Evolutionary conservation across 2,888 invertebrate species (phyloP).

Genomic region (Drosophila formosana): DNA sequence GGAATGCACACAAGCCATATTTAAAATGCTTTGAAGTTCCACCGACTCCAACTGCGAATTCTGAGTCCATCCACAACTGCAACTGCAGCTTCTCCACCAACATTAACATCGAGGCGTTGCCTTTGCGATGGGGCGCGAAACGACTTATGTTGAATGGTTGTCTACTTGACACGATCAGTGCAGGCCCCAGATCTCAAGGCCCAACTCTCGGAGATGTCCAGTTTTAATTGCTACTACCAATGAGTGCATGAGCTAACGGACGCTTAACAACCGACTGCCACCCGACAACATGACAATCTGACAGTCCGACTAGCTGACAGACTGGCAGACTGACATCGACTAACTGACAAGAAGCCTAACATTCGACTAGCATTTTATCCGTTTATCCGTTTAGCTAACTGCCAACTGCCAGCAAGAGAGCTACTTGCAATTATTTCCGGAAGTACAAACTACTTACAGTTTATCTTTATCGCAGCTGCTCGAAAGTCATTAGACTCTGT

Average conservation of each 20-base stretch:
- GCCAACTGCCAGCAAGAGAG: slow-evolving; percentile 59
- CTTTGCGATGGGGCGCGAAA: slow-evolving; percentile 57
- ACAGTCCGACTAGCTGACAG: slow-evolving; percentile 29
- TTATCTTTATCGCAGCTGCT: slow-evolving; percentile 67
- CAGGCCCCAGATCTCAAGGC: slow-evolving; percentile 33
- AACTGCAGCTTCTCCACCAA: slow-evolving; percentile 10
- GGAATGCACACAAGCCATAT: slow-evolving; percentile 71
- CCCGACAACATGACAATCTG: slow-evolving; percentile 34
- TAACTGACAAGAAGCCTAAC: slow-evolving; percentile 29
- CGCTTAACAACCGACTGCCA: slow-evolving; percentile 50
- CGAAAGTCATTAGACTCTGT: slow-evolving; percentile 72
- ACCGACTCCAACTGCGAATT: slow-evolving; percentile 46
- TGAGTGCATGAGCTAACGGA: slow-evolving; percentile 64
- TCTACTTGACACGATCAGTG: slow-evolving; percentile 74
- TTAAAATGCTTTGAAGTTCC: slow-evolving; percentile 71
- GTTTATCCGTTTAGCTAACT: slow-evolving; percentile 49
- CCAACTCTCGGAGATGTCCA: slow-evolving; percentile 53
- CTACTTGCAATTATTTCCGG: slow-evolving; percentile 70
- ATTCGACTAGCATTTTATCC: background rate
- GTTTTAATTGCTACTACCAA: slow-evolving; percentile 73
- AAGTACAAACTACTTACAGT: slow-evolving; percentile 51
- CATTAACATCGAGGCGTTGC: slow-evolving; percentile 54
- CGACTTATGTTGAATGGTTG: slow-evolving; percentile 67
- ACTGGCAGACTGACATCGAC: slow-evolving; percentile 17
- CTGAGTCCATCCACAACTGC: slow-evolving; percentile 11